phyloP scores from a whole-genome alignment of 35 echinoderm and acorn worm genomes.

The Stichopus chloronotus region DNA sequence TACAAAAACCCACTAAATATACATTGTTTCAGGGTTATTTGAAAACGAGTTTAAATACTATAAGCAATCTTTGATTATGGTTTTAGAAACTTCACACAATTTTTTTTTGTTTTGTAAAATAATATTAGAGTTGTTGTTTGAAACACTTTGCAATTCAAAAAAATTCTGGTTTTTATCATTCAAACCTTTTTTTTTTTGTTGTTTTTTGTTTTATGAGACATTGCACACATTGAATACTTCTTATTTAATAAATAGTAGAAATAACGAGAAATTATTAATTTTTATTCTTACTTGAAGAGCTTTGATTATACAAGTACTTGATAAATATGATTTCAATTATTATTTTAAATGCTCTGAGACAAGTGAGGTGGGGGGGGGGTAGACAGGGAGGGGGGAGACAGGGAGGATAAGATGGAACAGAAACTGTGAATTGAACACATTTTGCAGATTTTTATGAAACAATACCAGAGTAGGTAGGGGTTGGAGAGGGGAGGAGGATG shows the following conservation, averaged over 20 bases:
- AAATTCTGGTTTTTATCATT: not conserved
- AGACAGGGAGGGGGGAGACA: not conserved
- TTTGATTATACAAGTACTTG: not conserved
- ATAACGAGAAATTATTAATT: not conserved
- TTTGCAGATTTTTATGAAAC: too few species aligned
- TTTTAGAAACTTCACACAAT: not conserved
- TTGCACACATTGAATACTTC: slow-evolving; percentile 50
- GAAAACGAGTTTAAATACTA: not conserved
- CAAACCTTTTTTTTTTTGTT: slow-evolving; percentile 7
- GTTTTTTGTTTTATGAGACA: slow-evolving; percentile 7
- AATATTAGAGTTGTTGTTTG: not conserved
- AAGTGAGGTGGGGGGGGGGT: not conserved
- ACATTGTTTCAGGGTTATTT: slow-evolving; percentile 10
- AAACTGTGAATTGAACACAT: not conserved
- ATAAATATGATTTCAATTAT: not conserved
- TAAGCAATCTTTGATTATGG: not conserved
- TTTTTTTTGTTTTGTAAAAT: not conserved
- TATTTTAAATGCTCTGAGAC: not conserved
- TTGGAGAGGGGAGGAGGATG: too few species aligned
- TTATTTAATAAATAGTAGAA: slow-evolving; percentile 45
- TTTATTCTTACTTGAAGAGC: not conserved
- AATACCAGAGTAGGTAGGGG: too few species aligned
- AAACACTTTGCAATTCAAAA: not conserved
- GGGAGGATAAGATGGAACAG: not conserved
- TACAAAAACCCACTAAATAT: slow-evolving; percentile 45